phyloP scores from a whole-genome alignment of 37 sponge, comb jelly and placozoan species.

The Axinella damicornis region DNA sequence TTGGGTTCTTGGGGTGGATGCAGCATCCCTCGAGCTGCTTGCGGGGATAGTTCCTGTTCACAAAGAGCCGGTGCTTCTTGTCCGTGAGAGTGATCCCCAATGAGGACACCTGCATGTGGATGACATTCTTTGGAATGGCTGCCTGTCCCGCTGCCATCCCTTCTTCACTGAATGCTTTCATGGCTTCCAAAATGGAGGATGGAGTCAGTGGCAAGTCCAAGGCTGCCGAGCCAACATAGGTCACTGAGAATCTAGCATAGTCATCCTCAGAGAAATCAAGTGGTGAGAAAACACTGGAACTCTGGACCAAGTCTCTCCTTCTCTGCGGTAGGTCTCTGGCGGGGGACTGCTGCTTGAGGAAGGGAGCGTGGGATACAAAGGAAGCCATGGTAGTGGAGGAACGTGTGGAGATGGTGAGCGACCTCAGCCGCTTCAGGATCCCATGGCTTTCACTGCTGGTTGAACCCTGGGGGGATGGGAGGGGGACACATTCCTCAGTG shows the following conservation, averaged over 20 bases:
- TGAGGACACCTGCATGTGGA: slow-evolving; percentile 55
- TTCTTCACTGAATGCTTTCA: slow-evolving; percentile 29
- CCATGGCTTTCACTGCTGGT: not conserved
- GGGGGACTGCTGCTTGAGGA: not conserved
- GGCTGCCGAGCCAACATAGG: slow-evolving; percentile 62
- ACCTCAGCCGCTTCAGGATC: slow-evolving; percentile 1
- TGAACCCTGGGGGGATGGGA: slow-evolving; percentile 11
- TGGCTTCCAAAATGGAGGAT: slow-evolving; percentile 37
- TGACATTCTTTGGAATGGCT: slow-evolving; percentile 43
- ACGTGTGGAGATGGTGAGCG: slow-evolving; percentile 36
- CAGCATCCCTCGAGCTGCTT: slow-evolving; percentile 62
- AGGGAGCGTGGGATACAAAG: slow-evolving; percentile 7
- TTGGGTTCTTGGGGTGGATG: slow-evolving; percentile 8
- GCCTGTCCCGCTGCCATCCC: slow-evolving; percentile 67
- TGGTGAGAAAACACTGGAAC: not conserved
- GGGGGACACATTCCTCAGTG: too few species aligned
- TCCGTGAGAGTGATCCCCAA: slow-evolving; percentile 63
- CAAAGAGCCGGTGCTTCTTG: slow-evolving; percentile 47
- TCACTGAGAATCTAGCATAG: slow-evolving; percentile 55
- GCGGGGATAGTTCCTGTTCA: slow-evolving; percentile 63
- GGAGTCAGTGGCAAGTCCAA: slow-evolving; percentile 35
- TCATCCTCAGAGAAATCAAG: slow-evolving; percentile 57
- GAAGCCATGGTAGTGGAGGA: slow-evolving; percentile 35
- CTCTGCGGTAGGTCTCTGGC: not conserved
- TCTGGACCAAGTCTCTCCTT: not conserved